phyloP scores from a whole-genome alignment of 2,888 invertebrate species.

The Neuroscelio doddi region DNA sequence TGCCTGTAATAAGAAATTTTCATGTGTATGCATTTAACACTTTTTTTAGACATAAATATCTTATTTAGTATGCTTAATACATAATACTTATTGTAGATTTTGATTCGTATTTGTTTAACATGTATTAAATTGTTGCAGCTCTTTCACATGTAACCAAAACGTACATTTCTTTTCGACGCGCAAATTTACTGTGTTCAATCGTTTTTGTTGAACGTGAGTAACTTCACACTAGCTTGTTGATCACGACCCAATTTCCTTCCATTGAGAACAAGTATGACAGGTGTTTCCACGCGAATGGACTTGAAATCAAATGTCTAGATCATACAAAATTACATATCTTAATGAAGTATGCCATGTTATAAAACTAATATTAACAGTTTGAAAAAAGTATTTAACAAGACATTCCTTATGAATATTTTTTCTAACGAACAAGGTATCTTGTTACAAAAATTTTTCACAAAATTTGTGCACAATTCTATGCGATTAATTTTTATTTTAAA shows the following conservation, averaged over 20 bases:
- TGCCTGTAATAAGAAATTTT: no score
- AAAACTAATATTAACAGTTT: no score
- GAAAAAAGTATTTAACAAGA: no score
- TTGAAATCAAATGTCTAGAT: conserved; percentile 82
- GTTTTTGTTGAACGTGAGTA: conserved; percentile 79
- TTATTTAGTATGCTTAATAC: neutral
- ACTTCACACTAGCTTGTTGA: conserved; percentile 78
- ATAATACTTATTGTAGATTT: neutral
- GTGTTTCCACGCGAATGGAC: conserved; percentile 86
- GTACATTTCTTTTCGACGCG: conserved; percentile 9
- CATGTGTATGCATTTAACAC: no score
- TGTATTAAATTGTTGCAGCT: conserved; percentile 53
- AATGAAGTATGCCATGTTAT: no score
- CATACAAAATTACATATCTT: conserved; percentile 26
- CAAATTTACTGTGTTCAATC: conserved; percentile 64
- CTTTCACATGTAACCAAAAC: neutral
- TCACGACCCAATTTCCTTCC: conserved; percentile 81
- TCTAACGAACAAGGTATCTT: no score
- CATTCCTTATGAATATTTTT: no score
- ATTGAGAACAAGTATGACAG: conserved; percentile 83
- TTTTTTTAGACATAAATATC: no score
- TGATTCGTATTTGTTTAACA: conserved; percentile 37
- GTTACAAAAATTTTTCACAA: no score
- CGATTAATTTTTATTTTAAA: no score
- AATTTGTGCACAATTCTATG: no score